Conservation (phyloP, 2,113 vertebrate species). For the Hypanus sabinus region DNA sequence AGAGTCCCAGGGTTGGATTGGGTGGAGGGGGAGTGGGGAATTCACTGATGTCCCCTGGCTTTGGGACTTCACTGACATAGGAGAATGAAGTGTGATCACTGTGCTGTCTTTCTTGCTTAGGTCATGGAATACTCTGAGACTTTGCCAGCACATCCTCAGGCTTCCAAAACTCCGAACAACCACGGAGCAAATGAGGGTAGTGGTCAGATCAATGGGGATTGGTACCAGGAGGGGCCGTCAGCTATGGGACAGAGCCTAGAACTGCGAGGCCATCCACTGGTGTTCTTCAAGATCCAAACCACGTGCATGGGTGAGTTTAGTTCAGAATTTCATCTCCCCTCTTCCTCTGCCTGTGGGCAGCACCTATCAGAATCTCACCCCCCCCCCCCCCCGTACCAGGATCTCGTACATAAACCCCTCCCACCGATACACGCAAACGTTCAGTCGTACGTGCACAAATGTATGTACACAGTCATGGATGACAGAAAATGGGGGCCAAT, state of each 20-base stretch:
- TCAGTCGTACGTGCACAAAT: too few relatives aligned
- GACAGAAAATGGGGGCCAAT: too few relatives aligned
- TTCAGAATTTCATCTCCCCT: not conserved
- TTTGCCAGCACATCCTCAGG: not conserved
- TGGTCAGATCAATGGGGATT: not conserved
- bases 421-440: too few relatives aligned
- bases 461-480: too few relatives aligned
- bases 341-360: not conserved
- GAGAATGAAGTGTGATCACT: not conserved
- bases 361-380: too few relatives aligned
- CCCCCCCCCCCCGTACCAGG: too few relatives aligned
- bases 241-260: not conserved
- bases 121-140: not conserved
- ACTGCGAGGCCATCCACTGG: not conserved
- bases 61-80: not conserved
- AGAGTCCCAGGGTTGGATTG: too few relatives aligned
- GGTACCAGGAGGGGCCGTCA: not conserved
- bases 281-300: slow-evolving; percentile 10
- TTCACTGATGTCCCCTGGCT: not conserved
- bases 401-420: too few relatives aligned
- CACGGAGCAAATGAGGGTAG: not conserved
- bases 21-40: too few relatives aligned
- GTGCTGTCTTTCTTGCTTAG: not conserved
- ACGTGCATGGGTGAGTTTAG: not conserved
- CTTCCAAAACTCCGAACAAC: too few relatives aligned